A percentile compares a stretch with the other conserved stretches of the same genome.
Conservation (phyloP, 1,140 invertebrate species). For the Nymphalis io region DNA sequence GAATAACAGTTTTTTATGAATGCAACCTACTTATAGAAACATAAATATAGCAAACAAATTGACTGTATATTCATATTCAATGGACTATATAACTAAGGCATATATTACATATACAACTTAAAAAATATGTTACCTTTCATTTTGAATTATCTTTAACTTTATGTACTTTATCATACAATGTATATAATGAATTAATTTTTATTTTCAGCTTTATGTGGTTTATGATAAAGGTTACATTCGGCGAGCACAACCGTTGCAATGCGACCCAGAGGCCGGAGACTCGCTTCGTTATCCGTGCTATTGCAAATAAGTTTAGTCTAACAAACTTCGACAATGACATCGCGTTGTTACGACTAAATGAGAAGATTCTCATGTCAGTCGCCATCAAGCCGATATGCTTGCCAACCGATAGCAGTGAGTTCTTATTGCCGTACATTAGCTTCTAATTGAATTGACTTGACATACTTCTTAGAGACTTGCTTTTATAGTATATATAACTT, state of each 20-base stretch:
- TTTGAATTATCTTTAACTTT: no score
- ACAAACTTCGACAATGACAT: constrained; percentile 93
- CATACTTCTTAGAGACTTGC: background rate
- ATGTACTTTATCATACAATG: no score
- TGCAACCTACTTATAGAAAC: background rate
- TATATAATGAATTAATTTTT: constrained; percentile 18
- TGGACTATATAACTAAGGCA: no score
- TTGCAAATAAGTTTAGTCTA: constrained; percentile 89
- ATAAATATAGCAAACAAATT: background rate
- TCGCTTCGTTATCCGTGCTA: constrained; percentile 86
- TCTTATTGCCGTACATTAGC: background rate
- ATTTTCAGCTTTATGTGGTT: constrained; percentile 92
- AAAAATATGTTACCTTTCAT: no score
- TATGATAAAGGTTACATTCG: constrained; percentile 93
- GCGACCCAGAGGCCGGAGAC: constrained; percentile 86
- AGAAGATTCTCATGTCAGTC: constrained; percentile 87
- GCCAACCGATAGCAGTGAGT: constrained; percentile 83
- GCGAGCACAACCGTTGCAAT: constrained; percentile 90
- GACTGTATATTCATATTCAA: background rate
- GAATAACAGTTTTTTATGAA: background rate
- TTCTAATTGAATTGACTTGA: background rate
- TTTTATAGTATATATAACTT: no score
- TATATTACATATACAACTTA: no score
- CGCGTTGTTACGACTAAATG: constrained; percentile 88
- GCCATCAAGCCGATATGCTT: constrained; percentile 90